These are phyloP conservation scores for Oncorhynchus gorbuscha DNA, from an alignment of 2,113 vertebrate species.

Conservation along the genomic window DNA sequence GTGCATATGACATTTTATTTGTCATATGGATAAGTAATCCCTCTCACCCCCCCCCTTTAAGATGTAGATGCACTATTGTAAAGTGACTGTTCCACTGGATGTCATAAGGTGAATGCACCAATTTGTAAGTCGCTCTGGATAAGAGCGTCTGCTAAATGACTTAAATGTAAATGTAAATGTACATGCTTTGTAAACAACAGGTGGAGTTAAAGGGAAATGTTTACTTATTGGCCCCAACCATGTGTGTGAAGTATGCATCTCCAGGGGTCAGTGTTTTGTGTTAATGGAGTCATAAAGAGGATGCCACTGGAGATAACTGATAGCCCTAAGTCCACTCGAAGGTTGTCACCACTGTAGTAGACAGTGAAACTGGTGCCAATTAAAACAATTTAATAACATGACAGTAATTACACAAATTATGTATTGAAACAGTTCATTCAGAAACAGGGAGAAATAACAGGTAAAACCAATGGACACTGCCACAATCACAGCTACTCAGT, in stretches of 20 bases:
- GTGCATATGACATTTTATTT: too few species aligned
- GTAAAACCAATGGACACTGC: neutral
- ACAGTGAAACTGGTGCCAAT: neutral
- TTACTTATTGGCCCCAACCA: too few species aligned
- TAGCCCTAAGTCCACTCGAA: neutral
- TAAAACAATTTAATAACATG: neutral
- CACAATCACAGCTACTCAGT: neutral
- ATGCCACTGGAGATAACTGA: neutral
- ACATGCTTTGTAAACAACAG: too few species aligned
- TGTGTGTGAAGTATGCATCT: neutral
- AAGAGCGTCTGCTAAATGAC: too few species aligned
- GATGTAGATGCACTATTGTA: too few species aligned
- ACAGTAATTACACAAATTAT: neutral
- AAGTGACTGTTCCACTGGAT: too few species aligned
- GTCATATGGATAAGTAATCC: too few species aligned
- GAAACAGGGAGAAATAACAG: neutral
- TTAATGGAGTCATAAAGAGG: neutral
- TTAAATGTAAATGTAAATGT: too few species aligned
- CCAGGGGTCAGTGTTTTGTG: neutral
- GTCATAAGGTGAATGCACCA: too few species aligned
- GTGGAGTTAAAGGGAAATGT: too few species aligned
- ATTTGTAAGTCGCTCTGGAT: too few species aligned
- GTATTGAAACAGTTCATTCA: neutral
- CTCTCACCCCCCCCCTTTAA: too few species aligned
- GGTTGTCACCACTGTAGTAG: neutral